Evolutionary conservation across 2,113 vertebrate genomes (phyloP).

Genomic region (Mugil cephalus): DNA sequence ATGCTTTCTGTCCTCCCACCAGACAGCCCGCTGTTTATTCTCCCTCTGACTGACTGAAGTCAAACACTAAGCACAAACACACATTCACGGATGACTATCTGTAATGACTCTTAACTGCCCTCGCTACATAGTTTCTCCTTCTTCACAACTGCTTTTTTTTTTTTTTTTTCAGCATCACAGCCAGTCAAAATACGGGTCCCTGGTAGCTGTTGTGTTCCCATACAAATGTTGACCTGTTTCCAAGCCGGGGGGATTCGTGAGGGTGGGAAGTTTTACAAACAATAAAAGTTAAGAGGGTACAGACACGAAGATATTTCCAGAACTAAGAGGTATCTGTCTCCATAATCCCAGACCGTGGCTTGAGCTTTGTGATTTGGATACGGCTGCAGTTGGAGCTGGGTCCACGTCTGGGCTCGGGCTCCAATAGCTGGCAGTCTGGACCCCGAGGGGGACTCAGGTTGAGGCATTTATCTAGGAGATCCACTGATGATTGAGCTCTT

Average conservation of each 20-base stretch:
- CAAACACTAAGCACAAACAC: slow-evolving; percentile 60
- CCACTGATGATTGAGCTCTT: slow-evolving; percentile 78
- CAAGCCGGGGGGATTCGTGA: slow-evolving; percentile 16
- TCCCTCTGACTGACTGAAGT: slow-evolving; percentile 73
- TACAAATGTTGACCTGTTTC: slow-evolving; percentile 50
- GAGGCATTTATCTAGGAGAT: slow-evolving; percentile 81
- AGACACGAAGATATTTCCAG: slow-evolving; percentile 36
- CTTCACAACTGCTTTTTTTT: slow-evolving; percentile 26
- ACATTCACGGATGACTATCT: slow-evolving; percentile 63
- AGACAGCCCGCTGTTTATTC: slow-evolving; percentile 75
- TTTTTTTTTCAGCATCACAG: slow-evolving; percentile 40
- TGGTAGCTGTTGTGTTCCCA: slow-evolving; percentile 47
- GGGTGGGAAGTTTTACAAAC: slow-evolving; percentile 35
- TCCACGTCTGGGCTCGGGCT: slow-evolving; percentile 45
- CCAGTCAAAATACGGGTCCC: slow-evolving; percentile 63
- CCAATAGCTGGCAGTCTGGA: slow-evolving; percentile 63
- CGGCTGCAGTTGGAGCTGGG: slow-evolving; percentile 37
- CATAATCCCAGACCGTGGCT: slow-evolving; percentile 17
- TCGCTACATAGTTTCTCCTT: slow-evolving; percentile 45
- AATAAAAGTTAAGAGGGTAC: slow-evolving; percentile 23
- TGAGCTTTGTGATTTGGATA: slow-evolving; percentile 51
- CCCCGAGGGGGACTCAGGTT: slow-evolving; percentile 74
- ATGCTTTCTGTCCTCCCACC: slow-evolving; percentile 80
- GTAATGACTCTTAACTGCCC: slow-evolving; percentile 63
- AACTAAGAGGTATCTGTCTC: slow-evolving; percentile 40